Evolutionary conservation across 2,797 vertebrate species (phyloP).

Genomic region (Lacerta bilineata): DNA sequence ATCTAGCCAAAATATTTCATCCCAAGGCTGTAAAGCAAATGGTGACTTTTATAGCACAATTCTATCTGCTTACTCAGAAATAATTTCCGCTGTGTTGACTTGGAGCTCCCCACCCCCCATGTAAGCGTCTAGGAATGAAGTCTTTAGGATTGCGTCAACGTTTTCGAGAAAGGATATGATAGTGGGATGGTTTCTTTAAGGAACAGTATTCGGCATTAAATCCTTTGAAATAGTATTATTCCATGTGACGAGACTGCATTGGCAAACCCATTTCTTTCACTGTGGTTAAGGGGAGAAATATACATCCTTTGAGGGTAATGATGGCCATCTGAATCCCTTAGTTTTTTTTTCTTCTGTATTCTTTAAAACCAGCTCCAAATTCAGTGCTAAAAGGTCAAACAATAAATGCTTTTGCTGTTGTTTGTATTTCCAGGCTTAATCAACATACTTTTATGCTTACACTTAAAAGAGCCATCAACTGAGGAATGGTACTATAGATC

Average conservation of each 20-base stretch:
- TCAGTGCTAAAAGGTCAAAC: constrained; percentile 26
- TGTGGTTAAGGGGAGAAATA: not conserved
- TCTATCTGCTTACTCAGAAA: not conserved
- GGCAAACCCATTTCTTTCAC: constrained; percentile 6
- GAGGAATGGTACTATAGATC: not conserved
- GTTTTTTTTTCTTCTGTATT: not conserved
- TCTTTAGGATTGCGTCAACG: not conserved
- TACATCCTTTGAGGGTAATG: not conserved
- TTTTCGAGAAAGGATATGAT: not conserved
- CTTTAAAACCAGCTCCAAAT: constrained; percentile 11
- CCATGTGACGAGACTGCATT: not conserved
- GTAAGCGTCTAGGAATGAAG: not conserved
- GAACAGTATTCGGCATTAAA: constrained; percentile 1
- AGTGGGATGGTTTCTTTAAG: constrained; percentile 11
- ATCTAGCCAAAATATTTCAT: not conserved
- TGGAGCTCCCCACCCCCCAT: not conserved
- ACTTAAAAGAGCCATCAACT: not conserved
- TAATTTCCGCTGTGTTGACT: not conserved
- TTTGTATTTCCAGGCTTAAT: constrained; percentile 22
- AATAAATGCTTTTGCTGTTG: constrained; percentile 5
- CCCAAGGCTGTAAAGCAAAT: not conserved
- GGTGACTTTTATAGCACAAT: not conserved
- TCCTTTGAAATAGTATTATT: not conserved
- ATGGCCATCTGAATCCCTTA: constrained; percentile 11
- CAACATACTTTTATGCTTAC: constrained; percentile 27